Conservation (phyloP, 2,888 invertebrate genomes). For the Erebia ligea region DNA sequence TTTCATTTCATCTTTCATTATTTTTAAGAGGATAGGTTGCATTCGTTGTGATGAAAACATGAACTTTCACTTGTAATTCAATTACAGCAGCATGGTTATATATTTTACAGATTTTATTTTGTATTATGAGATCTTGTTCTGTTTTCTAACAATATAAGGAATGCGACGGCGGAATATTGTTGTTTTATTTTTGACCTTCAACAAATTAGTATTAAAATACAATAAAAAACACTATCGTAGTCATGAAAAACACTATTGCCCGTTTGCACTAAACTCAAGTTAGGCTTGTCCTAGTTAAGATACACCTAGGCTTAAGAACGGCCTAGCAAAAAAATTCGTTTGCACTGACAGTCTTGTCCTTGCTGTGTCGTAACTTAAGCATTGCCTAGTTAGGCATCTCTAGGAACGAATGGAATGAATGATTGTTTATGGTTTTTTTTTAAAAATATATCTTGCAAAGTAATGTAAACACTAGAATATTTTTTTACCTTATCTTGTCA, state of each 20-base stretch:
- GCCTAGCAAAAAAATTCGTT: too few species aligned
- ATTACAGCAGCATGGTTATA: slow-evolving; percentile 34
- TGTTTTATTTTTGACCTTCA: slow-evolving; percentile 48
- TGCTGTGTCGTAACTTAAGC: too few species aligned
- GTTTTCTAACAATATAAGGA: slow-evolving; percentile 79
- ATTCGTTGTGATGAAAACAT: slow-evolving; percentile 75
- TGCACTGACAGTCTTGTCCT: too few species aligned
- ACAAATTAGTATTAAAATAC: neutral
- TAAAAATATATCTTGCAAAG: too few species aligned
- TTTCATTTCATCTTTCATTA: slow-evolving; percentile 55
- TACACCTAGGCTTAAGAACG: too few species aligned
- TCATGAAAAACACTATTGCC: neutral
- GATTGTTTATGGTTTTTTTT: too few species aligned
- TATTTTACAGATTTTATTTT: slow-evolving; percentile 33
- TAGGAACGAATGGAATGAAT: too few species aligned
- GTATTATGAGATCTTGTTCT: slow-evolving; percentile 44
- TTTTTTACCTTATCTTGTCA: too few species aligned
- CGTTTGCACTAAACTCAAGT: too few species aligned
- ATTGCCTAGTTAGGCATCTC: too few species aligned
- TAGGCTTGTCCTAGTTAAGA: too few species aligned
- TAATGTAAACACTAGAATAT: too few species aligned
- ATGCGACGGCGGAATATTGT: slow-evolving; percentile 76
- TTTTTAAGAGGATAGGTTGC: slow-evolving; percentile 76
- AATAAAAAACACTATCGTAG: neutral
- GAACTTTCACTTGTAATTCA: slow-evolving; percentile 38